These are phyloP conservation scores for Drosophila ficusphila DNA, from an alignment of 1,140 invertebrate species.

Conservation along the genomic window DNA sequence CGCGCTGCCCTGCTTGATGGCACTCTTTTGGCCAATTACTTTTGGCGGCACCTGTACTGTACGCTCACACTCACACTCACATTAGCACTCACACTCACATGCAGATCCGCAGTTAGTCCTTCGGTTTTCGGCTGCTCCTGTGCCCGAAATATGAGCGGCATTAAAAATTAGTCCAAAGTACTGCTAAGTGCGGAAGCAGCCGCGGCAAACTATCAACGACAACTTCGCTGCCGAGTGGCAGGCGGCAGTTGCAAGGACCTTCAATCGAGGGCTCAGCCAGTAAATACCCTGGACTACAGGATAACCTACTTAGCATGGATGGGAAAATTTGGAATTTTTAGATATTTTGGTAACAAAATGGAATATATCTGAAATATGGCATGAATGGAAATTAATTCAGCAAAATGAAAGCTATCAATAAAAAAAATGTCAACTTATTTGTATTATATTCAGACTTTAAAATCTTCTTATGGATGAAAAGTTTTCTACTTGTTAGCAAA, in stretches of 20 bases:
- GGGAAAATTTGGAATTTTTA: background rate
- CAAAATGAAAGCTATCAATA: too few relatives aligned
- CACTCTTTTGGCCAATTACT: slow-evolving; percentile 69
- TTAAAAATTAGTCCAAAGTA: slow-evolving; percentile 80
- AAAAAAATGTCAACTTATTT: too few relatives aligned
- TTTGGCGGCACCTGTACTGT: slow-evolving; percentile 53
- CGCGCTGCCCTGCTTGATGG: slow-evolving; percentile 28
- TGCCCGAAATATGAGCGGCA: slow-evolving; percentile 66
- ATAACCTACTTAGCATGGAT: background rate
- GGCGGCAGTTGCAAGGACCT: background rate
- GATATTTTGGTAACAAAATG: background rate
- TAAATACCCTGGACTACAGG: background rate
- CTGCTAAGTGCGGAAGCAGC: slow-evolving; percentile 71
- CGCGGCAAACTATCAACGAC: slow-evolving; percentile 59
- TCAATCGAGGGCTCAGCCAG: background rate
- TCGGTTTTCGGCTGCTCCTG: slow-evolving; percentile 19
- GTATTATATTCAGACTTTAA: too few relatives aligned
- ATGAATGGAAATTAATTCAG: too few relatives aligned
- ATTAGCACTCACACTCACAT: background rate
- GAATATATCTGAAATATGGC: too few relatives aligned
- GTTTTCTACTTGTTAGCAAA: too few relatives aligned
- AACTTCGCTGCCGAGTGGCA: slow-evolving; percentile 19
- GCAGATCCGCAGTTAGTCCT: slow-evolving; percentile 8
- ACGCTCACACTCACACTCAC: background rate
- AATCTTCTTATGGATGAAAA: too few relatives aligned